These are phyloP conservation scores for Notechis scutatus DNA, from an alignment of 2,113 vertebrate genomes.

Conservation along the genomic window DNA sequence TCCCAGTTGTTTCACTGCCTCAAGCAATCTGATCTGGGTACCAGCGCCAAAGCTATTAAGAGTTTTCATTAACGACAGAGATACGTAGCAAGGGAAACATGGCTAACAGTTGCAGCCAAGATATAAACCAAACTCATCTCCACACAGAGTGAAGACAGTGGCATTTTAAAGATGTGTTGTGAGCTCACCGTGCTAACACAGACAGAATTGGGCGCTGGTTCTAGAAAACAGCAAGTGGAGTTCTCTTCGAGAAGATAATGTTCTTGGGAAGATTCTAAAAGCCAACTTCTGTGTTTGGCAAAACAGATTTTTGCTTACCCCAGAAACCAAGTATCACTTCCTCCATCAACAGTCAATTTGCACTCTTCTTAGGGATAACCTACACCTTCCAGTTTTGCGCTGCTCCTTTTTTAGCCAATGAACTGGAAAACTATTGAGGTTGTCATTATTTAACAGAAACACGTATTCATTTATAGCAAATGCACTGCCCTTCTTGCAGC, in stretches of 20 bases:
- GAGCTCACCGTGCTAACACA: not conserved
- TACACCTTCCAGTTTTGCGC: not conserved
- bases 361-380: not conserved
- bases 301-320: constrained; percentile 5
- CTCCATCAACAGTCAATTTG: not conserved
- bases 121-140: not conserved
- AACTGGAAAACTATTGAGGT: not conserved
- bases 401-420: not conserved
- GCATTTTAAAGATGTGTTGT: not conserved
- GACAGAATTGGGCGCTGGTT: not conserved
- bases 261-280: not conserved
- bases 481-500: not conserved
- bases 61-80: constrained; percentile 7
- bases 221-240: not conserved
- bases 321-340: not conserved
- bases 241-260: not conserved
- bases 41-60: constrained; percentile 6
- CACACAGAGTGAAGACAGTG: not conserved
- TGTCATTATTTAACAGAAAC: not conserved
- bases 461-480: not conserved
- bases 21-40: constrained; percentile 10
- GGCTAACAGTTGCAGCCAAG: not conserved
- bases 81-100: not conserved
- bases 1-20: not conserved
- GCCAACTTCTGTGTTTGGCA: not conserved